Percentiles rank a stretch among this genome's conserved stretches.
Evolutionary conservation across 2,797 vertebrate species (phyloP).

Genomic region (Periophthalmus magnuspinnatus): DNA sequence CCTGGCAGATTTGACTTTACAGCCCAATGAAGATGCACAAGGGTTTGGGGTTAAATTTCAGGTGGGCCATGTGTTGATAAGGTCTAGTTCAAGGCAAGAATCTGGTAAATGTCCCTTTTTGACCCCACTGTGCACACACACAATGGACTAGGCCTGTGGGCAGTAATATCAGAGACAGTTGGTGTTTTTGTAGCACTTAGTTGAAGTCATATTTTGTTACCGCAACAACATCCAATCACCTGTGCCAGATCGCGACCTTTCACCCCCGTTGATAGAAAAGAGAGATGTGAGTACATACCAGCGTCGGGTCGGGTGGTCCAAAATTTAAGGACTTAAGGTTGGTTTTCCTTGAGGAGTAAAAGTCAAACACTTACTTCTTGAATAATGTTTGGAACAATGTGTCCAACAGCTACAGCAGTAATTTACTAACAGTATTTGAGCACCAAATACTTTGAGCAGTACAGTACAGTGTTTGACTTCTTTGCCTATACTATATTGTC

Average conservation of each 20-base stretch:
- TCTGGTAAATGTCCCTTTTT: conserved; percentile 67
- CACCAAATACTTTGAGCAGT: too few species aligned
- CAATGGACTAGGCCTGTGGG: conserved; percentile 55
- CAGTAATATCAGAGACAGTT: conserved; percentile 73
- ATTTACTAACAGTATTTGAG: neutral
- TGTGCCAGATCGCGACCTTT: conserved; percentile 64
- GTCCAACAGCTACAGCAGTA: too few species aligned
- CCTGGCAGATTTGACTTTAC: conserved; percentile 5
- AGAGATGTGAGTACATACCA: conserved; percentile 56
- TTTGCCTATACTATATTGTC: neutral
- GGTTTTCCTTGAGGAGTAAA: conserved; percentile 39
- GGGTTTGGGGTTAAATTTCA: conserved; percentile 64
- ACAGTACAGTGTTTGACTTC: too few species aligned
- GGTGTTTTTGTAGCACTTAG: conserved; percentile 73
- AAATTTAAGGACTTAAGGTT: conserved; percentile 47
- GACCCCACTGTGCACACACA: conserved; percentile 46
- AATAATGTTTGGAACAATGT: too few species aligned
- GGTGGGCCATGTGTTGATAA: conserved; percentile 50
- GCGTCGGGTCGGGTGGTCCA: conserved; percentile 49
- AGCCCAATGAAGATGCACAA: conserved; percentile 21
- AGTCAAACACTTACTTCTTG: neutral
- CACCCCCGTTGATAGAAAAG: conserved; percentile 48
- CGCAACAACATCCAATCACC: conserved; percentile 77
- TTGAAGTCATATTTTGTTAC: conserved; percentile 71
- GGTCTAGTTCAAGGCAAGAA: conserved; percentile 65